These are phyloP conservation scores for Mycteria americana DNA, from an alignment of 2,797 vertebrate genomes.

Conservation along the genomic window DNA sequence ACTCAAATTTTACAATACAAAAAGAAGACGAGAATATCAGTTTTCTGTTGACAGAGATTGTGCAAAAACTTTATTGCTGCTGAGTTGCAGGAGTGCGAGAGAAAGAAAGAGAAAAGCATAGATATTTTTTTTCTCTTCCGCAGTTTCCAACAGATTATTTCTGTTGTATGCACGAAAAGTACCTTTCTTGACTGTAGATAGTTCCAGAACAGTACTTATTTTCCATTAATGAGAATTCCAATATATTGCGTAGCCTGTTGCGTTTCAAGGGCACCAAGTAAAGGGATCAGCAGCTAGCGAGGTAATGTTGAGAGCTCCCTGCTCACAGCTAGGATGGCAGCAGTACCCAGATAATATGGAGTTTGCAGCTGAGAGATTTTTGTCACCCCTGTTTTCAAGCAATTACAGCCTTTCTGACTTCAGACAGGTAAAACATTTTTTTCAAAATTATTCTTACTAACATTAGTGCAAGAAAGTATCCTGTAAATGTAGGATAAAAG, in stretches of 20 bases:
- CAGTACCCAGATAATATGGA: neutral
- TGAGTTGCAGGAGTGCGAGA: neutral
- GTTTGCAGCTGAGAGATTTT: neutral
- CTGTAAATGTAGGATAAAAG: neutral
- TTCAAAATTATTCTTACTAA: neutral
- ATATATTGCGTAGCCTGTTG: slow-evolving; percentile 65
- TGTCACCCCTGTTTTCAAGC: neutral
- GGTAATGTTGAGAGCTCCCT: slow-evolving; percentile 55
- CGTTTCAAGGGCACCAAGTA: slow-evolving; percentile 74
- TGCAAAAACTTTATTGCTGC: neutral
- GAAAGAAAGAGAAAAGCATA: neutral
- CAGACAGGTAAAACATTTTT: slow-evolving; percentile 65
- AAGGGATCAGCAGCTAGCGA: slow-evolving; percentile 75
- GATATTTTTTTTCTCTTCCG: neutral
- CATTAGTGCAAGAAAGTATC: neutral
- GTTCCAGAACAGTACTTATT: neutral
- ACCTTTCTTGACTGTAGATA: neutral
- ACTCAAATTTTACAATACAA: neutral
- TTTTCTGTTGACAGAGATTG: neutral
- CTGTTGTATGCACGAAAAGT: neutral
- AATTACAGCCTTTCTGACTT: slow-evolving; percentile 8
- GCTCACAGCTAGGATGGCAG: slow-evolving; percentile 6
- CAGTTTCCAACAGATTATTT: neutral
- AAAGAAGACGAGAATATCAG: neutral
- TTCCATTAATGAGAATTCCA: slow-evolving; percentile 1